Conservation (phyloP, 2,113 vertebrate species). For the Orycteropus afer region DNA sequence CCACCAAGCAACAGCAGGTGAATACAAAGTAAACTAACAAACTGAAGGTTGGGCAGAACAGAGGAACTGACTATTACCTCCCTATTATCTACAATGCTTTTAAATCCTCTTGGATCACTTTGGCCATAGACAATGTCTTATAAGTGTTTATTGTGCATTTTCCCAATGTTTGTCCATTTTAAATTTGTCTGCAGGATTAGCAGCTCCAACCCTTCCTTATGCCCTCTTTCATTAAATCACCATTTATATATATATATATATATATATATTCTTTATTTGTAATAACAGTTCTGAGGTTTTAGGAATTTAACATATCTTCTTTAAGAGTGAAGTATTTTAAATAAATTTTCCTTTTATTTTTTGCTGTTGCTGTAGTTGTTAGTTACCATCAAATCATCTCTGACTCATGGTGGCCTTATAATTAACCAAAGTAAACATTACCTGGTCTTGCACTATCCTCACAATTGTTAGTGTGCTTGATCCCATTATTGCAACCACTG, state of each 20-base stretch:
- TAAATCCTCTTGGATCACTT: neutral
- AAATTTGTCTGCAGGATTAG: neutral
- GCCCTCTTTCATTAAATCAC: neutral
- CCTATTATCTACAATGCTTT: fast-evolving
- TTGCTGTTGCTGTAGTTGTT: too few species aligned
- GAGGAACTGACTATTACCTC: fast-evolving
- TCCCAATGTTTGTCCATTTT: neutral
- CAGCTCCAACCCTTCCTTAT: neutral
- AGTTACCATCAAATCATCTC: too few species aligned
- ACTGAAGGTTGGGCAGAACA: neutral
- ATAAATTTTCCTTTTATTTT: neutral
- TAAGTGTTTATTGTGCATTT: neutral
- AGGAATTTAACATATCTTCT: neutral
- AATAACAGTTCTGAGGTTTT: neutral
- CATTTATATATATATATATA: too few species aligned
- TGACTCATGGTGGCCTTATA: too few species aligned
- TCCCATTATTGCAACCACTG: too few species aligned
- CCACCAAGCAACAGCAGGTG: neutral
- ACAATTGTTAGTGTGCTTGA: too few species aligned
- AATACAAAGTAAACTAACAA: neutral
- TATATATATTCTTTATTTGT: neutral
- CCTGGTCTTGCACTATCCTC: too few species aligned
- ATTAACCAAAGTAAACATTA: too few species aligned
- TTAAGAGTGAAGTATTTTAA: neutral
- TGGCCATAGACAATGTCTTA: neutral